These are phyloP conservation scores for Tetrax tetrax DNA, from an alignment of 2,113 vertebrate species.

Conservation along the genomic window DNA sequence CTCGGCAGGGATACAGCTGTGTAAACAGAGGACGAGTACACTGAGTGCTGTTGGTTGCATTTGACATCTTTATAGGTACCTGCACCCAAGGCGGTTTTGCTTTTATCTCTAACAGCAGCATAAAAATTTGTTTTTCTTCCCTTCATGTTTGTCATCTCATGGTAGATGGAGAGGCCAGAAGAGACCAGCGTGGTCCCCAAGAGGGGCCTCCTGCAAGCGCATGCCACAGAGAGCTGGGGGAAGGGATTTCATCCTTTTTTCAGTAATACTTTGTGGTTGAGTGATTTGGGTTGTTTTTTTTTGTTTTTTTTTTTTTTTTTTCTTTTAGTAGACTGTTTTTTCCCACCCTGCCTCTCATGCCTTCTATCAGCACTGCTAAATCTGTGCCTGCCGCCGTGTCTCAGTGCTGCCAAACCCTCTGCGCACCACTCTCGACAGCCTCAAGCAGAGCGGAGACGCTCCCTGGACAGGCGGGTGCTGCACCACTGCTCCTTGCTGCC, in stretches of 20 bases:
- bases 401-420: background rate
- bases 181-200: background rate
- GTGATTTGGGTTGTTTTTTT: too few species aligned
- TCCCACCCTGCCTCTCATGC: background rate
- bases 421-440: rapidly evolving
- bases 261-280: background rate
- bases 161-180: background rate
- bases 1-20: background rate
- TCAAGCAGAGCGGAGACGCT: rapidly evolving
- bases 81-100: rapidly evolving
- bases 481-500: background rate
- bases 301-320: too few species aligned
- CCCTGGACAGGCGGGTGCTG: rapidly evolving
- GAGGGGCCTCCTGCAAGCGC: background rate
- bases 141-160: background rate
- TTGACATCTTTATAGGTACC: background rate
- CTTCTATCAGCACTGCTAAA: background rate
- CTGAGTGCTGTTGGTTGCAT: background rate
- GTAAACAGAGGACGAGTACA: background rate
- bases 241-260: background rate
- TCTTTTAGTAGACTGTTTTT: background rate
- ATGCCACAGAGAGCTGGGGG: background rate
- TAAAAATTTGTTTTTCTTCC: background rate
- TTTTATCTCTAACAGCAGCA: background rate
- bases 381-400: background rate